Evolutionary conservation across 2,113 vertebrate genomes (phyloP).

Genomic region (Grantiella picta): DNA sequence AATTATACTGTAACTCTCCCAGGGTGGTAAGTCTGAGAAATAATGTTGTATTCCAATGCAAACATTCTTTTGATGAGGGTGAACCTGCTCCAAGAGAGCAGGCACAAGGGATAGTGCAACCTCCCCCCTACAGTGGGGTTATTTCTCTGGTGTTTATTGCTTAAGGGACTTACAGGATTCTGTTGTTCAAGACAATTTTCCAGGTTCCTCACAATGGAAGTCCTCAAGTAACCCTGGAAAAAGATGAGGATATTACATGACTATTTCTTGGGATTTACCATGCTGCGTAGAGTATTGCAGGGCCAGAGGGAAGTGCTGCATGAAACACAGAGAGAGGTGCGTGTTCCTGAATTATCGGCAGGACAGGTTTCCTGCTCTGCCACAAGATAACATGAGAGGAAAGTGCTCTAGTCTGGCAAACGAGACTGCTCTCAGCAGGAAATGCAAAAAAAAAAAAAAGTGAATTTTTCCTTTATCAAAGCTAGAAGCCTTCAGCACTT

Average conservation of each 20-base stretch:
- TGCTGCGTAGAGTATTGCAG: neutral
- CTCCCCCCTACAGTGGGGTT: rapidly evolving
- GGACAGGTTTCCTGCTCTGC: neutral
- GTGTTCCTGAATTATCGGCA: neutral
- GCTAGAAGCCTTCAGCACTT: neutral
- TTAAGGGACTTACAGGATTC: neutral
- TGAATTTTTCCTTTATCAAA: neutral
- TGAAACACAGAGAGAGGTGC: rapidly evolving
- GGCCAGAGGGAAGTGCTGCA: neutral
- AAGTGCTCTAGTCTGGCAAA: neutral
- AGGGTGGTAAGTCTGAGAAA: neutral
- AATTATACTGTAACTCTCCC: neutral
- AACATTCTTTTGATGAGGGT: neutral
- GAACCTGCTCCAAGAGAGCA: neutral
- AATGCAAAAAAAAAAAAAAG: neutral
- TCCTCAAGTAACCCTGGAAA: neutral
- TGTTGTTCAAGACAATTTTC: neutral
- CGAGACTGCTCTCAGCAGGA: neutral
- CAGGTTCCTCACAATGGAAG: neutral
- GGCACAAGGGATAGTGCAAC: neutral
- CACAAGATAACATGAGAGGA: neutral
- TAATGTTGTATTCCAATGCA: neutral
- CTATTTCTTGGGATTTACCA: neutral
- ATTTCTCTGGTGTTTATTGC: neutral
- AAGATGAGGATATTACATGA: neutral